phyloP scores from a whole-genome alignment of 1,140 invertebrate species.

The Cephus cinctus region DNA sequence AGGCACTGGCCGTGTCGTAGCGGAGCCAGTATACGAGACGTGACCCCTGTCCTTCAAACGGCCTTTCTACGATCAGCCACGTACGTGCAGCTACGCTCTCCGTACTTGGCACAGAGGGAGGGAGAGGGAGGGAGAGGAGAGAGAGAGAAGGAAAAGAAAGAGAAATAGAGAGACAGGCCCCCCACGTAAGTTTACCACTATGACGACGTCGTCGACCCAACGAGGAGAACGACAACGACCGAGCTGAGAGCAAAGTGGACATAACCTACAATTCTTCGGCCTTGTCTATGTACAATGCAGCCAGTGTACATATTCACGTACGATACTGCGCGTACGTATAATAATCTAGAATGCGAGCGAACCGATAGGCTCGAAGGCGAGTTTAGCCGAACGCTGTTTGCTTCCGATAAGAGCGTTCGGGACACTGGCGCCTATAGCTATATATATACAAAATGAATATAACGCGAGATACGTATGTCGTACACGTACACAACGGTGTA shows the following conservation, averaged over 20 bases:
- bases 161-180: neutral
- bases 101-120: too few species aligned
- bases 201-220: neutral
- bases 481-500: too few species aligned
- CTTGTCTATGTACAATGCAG: too few species aligned
- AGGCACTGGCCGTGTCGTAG: constrained; percentile 21
- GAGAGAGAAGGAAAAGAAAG: neutral
- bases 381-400: constrained; percentile 23
- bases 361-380: constrained; percentile 11
- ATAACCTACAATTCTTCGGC: too few species aligned
- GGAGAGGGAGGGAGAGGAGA: neutral
- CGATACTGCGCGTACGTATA: too few species aligned
- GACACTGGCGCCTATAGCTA: constrained; percentile 24
- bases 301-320: too few species aligned
- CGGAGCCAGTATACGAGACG: constrained; percentile 11
- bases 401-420: neutral
- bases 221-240: neutral
- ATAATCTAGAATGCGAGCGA: constrained; percentile 27
- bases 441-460: too few species aligned
- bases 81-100: neutral
- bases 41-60: constrained; percentile 46
- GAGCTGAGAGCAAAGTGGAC: neutral
- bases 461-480: too few species aligned
- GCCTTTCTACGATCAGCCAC: constrained; percentile 35
- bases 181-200: neutral